Base-by-base conservation (phyloP, 2,888 invertebrate genomes). In the Agrotis ipsilon region DNA sequence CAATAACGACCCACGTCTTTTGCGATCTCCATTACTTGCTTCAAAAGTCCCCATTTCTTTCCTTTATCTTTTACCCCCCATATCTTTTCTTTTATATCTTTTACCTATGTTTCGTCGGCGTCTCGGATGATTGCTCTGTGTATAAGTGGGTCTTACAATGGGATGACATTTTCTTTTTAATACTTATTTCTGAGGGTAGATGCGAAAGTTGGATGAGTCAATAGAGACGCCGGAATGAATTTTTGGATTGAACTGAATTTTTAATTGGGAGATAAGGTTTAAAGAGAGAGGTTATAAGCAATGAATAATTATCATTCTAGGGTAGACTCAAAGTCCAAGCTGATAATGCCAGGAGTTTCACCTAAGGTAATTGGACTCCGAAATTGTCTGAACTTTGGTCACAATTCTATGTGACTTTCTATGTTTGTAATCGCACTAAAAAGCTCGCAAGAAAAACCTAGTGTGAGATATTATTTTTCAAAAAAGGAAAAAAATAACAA, bases 81-180 rank as follows among this genome's bases (percentile, higher is more conserved):
- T 76, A 81, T 85, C 86, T 90, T 90, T 90, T 87, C 88, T 89
- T 88, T 89, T 90, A 78, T 78, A 84, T 84, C 80, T 83, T 85
- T 80, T 86, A 80, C 75, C 71, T 88, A 85, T 85, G 84, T 84
- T 86, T 81, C 82, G 83, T 82, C 85, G 91, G 88, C 90, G 90
- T 92, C 92, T 90, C 91, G 87, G 91, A 85, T 92, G 92, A 92
- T 92, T 92, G 91, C 91, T 88, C 86, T 81, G 86, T 89, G 87
- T 82, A 86, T 87, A 89, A 91, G 91, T 90, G 90, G 86, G 68
- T 77, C 84, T 83, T 82, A 86, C 85, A 90, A 89, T 87, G 84
- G 89, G 84, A 89, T 71, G 84, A 81, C 88, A 87, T 92, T 91
- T 92, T 91, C 91, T 91, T 92, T 92, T 92, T 92, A 89, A 91